Base-by-base conservation (phyloP, 2,888 invertebrate species). In the Plebejus melissa region DNA sequence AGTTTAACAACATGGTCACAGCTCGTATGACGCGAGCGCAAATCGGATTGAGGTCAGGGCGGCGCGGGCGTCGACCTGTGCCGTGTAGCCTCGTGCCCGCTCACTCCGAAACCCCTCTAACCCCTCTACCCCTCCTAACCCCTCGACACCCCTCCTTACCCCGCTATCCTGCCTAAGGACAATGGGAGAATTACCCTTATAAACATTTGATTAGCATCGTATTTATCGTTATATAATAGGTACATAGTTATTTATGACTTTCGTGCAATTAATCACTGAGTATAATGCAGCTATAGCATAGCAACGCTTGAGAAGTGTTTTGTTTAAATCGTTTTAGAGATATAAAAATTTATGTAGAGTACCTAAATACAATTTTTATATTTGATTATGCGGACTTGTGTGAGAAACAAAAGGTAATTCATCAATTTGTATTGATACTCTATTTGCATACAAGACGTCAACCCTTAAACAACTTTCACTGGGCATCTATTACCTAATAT, bases 61-160 rank as follows among this genome's bases (percentile, higher is more conserved):
- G 90, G 87, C 92, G 92, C 91, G 92, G 93, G 80, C 92, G 90
- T 88, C 93, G 93, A 94, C 90, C 93, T 84, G 88, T 86, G 85
- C 88, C 88, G 88, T 86, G 70, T 70, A 70, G 50, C 88, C 84
- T 85, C 83, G 83, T 81, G 80, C 82, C 82, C 81, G 81, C 79
- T 80, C 77, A 78, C 76, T 87, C 83, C 85, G 81, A 80, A 46
- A 46, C 46, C 46, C 46, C 46, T 46, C 46, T 46, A 46, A 9
- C 46, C 46, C 9, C 46, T 46, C 46, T 46, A 78, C 80, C 81
- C 81, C 81, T 81, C 81, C 79, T 81, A 78, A 78, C 76, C 82
- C 79, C 78, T 54, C 82, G 76, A 46, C 46, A 9, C 46, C 46
- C 9, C 46, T 46, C 9, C 46, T 11, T 78, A 72, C 76, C 75